These are phyloP conservation scores for Tychaedon coryphoeus DNA, from an alignment of 2,113 vertebrate genomes.

Conservation along the genomic window DNA sequence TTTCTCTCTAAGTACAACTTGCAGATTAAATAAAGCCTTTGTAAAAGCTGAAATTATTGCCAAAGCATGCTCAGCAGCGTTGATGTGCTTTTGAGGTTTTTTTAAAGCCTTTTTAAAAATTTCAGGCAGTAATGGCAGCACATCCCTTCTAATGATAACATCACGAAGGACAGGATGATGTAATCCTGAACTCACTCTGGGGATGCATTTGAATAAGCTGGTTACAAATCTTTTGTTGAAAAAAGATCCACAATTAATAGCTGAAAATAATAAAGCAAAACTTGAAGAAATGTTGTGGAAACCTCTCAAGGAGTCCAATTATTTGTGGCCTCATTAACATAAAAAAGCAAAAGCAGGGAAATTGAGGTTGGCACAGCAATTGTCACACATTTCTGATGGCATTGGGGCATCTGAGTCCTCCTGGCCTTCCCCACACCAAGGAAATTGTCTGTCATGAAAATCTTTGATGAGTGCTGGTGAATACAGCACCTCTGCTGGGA, in stretches of 20 bases:
- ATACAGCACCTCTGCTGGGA: background rate
- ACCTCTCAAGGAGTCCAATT: background rate
- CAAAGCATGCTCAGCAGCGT: conserved; percentile 2
- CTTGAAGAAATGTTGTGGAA: background rate
- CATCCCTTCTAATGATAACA: background rate
- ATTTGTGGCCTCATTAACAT: background rate
- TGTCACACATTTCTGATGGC: background rate
- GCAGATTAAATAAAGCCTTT: conserved; percentile 56
- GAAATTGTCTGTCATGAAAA: background rate
- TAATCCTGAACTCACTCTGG: background rate
- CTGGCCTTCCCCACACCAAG: background rate
- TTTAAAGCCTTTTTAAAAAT: background rate
- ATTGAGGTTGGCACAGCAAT: background rate
- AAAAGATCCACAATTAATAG: background rate
- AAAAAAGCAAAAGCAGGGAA: background rate
- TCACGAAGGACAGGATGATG: background rate
- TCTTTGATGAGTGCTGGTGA: background rate
- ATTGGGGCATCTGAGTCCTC: background rate
- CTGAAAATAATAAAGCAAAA: background rate
- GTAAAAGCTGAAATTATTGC: conserved; percentile 52
- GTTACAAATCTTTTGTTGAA: background rate
- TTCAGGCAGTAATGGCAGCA: background rate
- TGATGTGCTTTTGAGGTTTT: background rate
- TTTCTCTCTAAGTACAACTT: conserved; percentile 38
- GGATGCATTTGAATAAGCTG: background rate